Evolutionary conservation across 2,113 vertebrate genomes (phyloP), one percentile per base, ranked within the genome.

Genomic region (Lophura nycthemera): DNA sequence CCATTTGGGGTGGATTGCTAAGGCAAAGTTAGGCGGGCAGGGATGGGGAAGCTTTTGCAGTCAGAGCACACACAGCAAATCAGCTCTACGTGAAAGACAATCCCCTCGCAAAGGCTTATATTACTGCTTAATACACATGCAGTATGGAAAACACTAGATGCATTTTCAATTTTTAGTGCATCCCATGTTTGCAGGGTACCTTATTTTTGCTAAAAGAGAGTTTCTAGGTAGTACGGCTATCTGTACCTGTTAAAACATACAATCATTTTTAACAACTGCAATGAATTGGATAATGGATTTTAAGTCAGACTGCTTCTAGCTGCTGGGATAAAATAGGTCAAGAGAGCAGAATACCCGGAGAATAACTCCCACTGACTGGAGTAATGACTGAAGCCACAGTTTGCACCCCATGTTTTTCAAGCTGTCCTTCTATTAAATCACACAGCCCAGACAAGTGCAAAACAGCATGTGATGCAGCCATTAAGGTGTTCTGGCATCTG

Each of bases 161-260:
- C 69, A 80, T 65, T 77, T 89, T 92, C 76, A 84, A 90, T 92
- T 79, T 93, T 92, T 90, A 89, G 90, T 70, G 67, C 54, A 13
- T 50, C 34, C 65, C 81, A 43, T 16, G 24, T 90, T 90, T 45
- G 36, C 59, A 56, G 81, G 82, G 70, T 80, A 87, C 86, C 73
- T 88, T 42, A 32, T 83, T 92, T 94, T 88, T 84, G 77, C 92
- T 90, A 38, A 74, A 90, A 94, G 80, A 92, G 36, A 91, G 69
- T 84, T 95, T 45, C 83, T 4, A 52, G 77, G 86, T 88, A 85
- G 63, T 13, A 45, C 5, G 63, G 64, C 77, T 86, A 69, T 81
- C 57, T 40, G 78, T 25, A 52, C 69, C 57, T 45, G 63, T 61
- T 30, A 81, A 82, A 95, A 64, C 1, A 4, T 72, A 71, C 7